Conservation (phyloP, 2,113 vertebrate genomes). For the Ageneiosus marmoratus region DNA sequence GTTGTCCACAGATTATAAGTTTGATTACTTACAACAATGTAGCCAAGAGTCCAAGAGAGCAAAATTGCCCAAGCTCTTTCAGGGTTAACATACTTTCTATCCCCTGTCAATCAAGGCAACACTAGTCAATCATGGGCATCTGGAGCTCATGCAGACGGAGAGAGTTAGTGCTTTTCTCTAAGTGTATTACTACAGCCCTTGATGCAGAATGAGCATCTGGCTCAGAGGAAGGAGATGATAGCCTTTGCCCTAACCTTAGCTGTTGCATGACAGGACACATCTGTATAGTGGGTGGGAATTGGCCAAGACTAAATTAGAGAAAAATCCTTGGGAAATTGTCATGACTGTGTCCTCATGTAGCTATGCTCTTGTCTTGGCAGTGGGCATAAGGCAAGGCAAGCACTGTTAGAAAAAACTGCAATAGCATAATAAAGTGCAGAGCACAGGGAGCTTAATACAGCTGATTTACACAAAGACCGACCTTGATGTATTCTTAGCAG, state of each 20-base stretch:
- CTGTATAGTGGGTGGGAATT: neutral
- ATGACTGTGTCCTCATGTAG: neutral
- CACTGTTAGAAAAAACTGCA: neutral
- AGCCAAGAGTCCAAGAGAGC: neutral
- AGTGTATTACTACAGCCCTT: neutral
- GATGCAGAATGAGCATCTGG: neutral
- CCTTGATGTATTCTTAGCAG: neutral
- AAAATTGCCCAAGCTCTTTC: neutral
- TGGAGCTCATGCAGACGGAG: neutral
- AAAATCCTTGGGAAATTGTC: neutral
- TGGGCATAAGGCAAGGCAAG: neutral
- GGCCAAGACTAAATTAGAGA: neutral
- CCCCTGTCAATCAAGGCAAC: neutral
- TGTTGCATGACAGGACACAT: neutral
- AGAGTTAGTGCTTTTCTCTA: neutral
- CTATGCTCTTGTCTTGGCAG: neutral
- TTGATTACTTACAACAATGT: neutral
- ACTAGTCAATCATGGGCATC: neutral
- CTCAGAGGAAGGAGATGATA: too few species aligned
- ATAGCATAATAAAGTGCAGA: neutral
- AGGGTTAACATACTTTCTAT: neutral
- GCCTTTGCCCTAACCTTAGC: neutral
- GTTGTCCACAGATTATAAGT: neutral
- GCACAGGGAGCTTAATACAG: neutral
- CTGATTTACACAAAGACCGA: neutral